These are phyloP conservation scores for Drosophila setifemur DNA, from an alignment of 1,140 invertebrate genomes.

Conservation along the genomic window DNA sequence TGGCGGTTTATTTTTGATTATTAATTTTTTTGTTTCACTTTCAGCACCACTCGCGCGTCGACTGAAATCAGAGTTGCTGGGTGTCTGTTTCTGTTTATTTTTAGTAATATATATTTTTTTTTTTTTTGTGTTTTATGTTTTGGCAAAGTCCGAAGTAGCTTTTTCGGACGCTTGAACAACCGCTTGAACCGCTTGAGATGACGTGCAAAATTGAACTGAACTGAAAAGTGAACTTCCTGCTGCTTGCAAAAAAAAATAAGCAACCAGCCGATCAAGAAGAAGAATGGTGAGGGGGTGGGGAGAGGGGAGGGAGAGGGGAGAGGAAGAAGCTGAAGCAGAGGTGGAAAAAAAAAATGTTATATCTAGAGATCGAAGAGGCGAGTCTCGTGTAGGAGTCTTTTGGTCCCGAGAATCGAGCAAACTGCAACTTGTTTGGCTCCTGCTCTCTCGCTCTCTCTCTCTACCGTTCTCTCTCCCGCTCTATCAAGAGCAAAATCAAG, in stretches of 20 bases:
- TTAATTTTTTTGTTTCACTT: constrained; percentile 26
- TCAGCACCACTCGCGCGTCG: constrained; percentile 22
- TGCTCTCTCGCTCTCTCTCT: neutral
- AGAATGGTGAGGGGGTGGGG: neutral
- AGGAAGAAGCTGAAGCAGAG: constrained; percentile 1
- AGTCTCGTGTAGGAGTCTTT: constrained; percentile 71
- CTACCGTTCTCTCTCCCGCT: neutral
- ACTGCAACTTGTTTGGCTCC: constrained; percentile 68
- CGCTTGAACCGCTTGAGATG: constrained; percentile 73
- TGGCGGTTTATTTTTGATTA: constrained; percentile 5
- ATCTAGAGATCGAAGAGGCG: constrained; percentile 42
- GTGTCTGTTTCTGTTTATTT: constrained; percentile 24
- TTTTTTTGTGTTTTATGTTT: too few species aligned
- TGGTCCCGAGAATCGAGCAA: constrained; percentile 39
- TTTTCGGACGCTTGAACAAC: constrained; percentile 31
- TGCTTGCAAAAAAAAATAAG: constrained; percentile 56
- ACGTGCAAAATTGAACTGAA: constrained; percentile 80
- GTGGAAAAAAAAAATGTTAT: constrained; percentile 25
- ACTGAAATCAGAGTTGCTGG: constrained; percentile 2
- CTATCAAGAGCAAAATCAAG: constrained; percentile 14
- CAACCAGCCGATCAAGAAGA: neutral
- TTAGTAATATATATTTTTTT: too few species aligned
- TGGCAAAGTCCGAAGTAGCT: constrained; percentile 23
- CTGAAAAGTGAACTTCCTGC: constrained; percentile 76
- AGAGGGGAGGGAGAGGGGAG: neutral